Base-by-base conservation (phyloP, 2,888 invertebrate genomes). In the Agrochola circellaris region DNA sequence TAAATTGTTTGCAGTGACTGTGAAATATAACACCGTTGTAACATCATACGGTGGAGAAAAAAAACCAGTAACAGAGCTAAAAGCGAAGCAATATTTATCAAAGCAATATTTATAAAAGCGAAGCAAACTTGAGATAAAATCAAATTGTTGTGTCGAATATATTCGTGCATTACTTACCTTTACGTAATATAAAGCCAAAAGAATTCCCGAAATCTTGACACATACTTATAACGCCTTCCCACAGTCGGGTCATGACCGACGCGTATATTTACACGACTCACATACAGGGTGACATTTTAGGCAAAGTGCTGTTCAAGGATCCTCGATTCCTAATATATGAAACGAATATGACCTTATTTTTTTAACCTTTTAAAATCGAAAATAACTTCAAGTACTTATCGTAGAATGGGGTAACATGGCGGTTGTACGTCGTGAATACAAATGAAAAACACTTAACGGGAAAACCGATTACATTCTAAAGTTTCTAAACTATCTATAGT, bases 251-350 rank as follows among this genome's bases (percentile, higher is more conserved):
- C 84, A 77, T 74, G 74, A 69, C 75, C 73, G 65, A 51, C 65
- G 61, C 66, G 34, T 66, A 51, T 78, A 82, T 73, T 74, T 70
- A 73, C 64, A 71, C 72, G 42, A 60, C 74, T 70, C 56, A 76
- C 42, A 77, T 75, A 84, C 69, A 79, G 82, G 79, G 51, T 70
- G 83, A 73, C 23, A 62, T 82, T 83, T 70, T 48, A 81, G 11
- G 8, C 45, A 64, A 77, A 68, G 77, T 54, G 17, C 42, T 34
- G 15, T 75, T 20, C 34, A 70, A 15, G 26, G 69, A 68, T 26
- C 67, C 42, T 60, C 34, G 13, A 72, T 71, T 45, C 1, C 5
- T 60, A 60, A 64, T 51, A 79, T 26, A 73, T 26, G 23, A 42
- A 79, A 45, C 13, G 15, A 60, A 45, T 58, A 42, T 54, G 58